phyloP scores from a whole-genome alignment of 2,888 invertebrate genomes.

The Mantis religiosa region DNA sequence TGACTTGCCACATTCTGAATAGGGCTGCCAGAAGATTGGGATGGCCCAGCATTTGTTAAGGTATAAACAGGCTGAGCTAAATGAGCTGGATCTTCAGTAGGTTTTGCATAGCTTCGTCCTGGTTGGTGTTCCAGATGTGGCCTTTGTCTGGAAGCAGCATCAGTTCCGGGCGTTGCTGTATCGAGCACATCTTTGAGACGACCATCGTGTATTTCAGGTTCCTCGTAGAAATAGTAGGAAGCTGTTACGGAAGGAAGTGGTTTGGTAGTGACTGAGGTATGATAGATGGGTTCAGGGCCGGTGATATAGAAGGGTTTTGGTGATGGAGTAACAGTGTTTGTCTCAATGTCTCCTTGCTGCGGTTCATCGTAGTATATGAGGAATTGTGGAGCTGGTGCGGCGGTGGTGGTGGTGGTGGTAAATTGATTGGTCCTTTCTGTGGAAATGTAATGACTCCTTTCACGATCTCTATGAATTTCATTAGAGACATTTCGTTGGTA shows the following conservation, averaged over 20 bases:
- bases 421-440: background rate
- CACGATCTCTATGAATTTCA: constrained; percentile 43
- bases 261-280: background rate
- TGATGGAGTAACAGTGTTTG: background rate
- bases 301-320: background rate
- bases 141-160: background rate
- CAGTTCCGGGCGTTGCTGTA: background rate
- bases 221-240: constrained; percentile 67
- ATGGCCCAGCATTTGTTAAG: background rate
- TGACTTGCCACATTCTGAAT: background rate
- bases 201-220: constrained; percentile 36
- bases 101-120: background rate
- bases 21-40: background rate
- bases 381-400: constrained; percentile 1
- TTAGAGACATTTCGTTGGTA: background rate
- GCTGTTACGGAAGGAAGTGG: constrained; percentile 39
- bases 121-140: background rate
- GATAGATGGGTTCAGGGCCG: background rate
- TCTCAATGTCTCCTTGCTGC: background rate
- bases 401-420: background rate
- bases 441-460: background rate
- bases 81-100: background rate
- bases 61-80: background rate
- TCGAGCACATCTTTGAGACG: background rate
- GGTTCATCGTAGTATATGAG: constrained; percentile 14